Conservation (phyloP, 23 tunicate species). For the Phallusia fumigata region DNA sequence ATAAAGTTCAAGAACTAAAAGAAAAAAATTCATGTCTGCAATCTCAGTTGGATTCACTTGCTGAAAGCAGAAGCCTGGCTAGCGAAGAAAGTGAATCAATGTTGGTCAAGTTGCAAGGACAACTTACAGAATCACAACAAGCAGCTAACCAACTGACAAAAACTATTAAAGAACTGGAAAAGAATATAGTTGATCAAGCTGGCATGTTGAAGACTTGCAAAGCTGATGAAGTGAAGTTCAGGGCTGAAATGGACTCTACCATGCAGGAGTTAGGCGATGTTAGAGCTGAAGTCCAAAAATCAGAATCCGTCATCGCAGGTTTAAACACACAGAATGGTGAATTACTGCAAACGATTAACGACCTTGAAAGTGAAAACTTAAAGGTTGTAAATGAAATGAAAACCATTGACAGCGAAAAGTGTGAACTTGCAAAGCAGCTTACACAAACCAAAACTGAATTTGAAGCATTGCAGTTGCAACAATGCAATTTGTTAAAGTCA, state of each 20-base stretch:
- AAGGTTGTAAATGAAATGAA: background rate
- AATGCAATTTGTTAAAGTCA: background rate
- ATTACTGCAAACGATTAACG: background rate
- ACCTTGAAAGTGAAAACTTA: background rate
- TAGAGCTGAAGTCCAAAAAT: background rate
- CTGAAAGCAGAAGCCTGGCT: background rate
- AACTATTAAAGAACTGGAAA: background rate
- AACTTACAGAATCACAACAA: background rate
- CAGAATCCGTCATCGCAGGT: background rate
- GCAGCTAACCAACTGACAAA: background rate
- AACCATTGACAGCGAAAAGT: background rate
- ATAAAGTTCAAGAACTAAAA: background rate
- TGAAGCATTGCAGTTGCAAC: background rate
- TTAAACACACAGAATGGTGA: background rate
- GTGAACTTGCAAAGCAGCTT: background rate
- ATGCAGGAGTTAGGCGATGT: background rate
- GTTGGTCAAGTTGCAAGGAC: background rate
- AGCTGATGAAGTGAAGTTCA: background rate
- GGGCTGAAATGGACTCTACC: background rate
- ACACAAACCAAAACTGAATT: background rate
- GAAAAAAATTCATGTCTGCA: background rate
- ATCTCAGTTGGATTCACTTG: background rate
- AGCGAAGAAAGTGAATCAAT: conserved; percentile 7
- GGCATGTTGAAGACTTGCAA: background rate
- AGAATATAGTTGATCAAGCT: background rate